Percentiles rank a stretch among this genome's conserved stretches.
Conservation (phyloP, 2,113 vertebrate genomes). For the Toxotes jaculatrix region DNA sequence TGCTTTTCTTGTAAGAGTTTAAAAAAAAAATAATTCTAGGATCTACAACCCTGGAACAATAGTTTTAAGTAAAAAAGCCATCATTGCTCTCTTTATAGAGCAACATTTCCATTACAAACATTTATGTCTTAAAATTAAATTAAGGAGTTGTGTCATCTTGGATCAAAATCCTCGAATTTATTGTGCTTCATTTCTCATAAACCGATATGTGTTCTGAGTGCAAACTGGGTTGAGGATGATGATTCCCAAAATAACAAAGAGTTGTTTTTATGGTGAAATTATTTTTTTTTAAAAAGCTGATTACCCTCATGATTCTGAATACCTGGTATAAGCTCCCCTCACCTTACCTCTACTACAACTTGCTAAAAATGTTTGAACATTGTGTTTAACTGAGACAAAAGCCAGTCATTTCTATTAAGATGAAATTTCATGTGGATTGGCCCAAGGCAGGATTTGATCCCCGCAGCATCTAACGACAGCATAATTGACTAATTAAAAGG, state of each 20-base stretch:
- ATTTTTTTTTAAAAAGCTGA: neutral
- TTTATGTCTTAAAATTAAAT: neutral
- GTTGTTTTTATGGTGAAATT: neutral
- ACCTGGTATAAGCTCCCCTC: neutral
- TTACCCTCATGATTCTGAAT: neutral
- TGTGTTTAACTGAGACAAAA: constrained; percentile 38
- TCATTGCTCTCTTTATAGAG: neutral
- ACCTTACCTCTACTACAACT: constrained; percentile 27
- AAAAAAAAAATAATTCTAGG: neutral
- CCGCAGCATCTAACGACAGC: constrained; percentile 31
- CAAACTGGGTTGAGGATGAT: neutral
- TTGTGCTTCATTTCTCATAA: neutral
- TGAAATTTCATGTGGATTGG: constrained; percentile 42
- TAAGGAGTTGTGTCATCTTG: neutral
- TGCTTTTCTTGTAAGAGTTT: constrained; percentile 1
- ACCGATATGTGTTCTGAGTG: no score
- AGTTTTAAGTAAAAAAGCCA: neutral
- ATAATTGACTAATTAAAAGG: constrained; percentile 68
- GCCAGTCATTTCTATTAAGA: constrained; percentile 41
- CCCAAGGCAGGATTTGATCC: constrained; percentile 46
- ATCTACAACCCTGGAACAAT: neutral
- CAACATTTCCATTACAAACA: constrained; percentile 2
- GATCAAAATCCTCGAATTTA: neutral
- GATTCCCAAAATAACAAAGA: neutral
- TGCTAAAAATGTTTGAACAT: constrained; percentile 27